Evolutionary conservation across 2,797 vertebrate genomes (phyloP).

Genomic region (Peromyscus eremicus): DNA sequence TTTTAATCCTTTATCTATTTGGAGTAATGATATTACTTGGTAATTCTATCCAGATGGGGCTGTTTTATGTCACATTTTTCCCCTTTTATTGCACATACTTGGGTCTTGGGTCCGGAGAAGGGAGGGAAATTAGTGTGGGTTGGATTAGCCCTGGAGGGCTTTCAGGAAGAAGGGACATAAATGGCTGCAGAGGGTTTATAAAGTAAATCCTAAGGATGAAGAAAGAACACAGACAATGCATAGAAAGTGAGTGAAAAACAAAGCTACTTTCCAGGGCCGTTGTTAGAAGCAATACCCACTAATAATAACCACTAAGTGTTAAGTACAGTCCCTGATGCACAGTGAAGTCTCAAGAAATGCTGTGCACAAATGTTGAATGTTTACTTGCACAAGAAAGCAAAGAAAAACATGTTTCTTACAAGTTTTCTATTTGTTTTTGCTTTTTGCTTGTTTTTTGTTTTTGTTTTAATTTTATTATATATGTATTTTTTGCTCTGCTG

Average conservation of each 20-base stretch:
- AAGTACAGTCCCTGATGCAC: background rate
- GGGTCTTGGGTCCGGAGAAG: background rate
- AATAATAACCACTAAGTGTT: background rate
- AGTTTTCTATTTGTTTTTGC: background rate
- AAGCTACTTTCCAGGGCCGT: background rate
- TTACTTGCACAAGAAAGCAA: constrained; percentile 3
- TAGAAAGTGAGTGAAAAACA: background rate
- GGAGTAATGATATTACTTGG: background rate
- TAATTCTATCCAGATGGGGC: background rate
- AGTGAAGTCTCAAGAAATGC: background rate
- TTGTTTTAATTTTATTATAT: too few relatives aligned
- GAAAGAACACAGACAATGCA: background rate
- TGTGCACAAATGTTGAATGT: background rate
- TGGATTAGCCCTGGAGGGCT: background rate
- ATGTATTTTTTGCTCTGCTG: background rate
- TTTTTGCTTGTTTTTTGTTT: too few relatives aligned
- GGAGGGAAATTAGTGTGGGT: background rate
- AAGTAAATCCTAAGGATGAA: background rate
- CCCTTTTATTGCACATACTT: background rate
- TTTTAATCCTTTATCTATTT: background rate
- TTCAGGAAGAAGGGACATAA: background rate
- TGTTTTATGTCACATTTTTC: background rate
- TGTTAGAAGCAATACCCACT: background rate
- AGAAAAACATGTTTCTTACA: background rate
- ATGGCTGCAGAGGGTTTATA: background rate